A percentile compares a stretch with the other conserved stretches of the same genome.
Conservation (phyloP, 2,113 vertebrate genomes). For the cat (Felis catus) region DNA sequence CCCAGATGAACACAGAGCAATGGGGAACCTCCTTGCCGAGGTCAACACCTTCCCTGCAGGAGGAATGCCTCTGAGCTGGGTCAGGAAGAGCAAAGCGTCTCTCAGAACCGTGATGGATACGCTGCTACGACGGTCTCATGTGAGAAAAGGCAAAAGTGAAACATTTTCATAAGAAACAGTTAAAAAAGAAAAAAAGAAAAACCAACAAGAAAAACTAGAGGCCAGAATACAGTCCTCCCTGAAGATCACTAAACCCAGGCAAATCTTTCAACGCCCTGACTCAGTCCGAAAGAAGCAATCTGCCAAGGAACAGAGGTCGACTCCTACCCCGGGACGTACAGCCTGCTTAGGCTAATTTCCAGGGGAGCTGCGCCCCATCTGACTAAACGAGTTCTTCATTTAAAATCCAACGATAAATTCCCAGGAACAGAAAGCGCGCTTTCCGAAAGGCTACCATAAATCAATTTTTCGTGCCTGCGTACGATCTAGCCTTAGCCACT, state of each 20-base stretch:
- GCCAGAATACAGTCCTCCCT: neutral
- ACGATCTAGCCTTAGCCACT: slow-evolving; percentile 79
- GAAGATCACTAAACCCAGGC: neutral
- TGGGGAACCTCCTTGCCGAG: neutral
- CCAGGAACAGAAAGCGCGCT: slow-evolving; percentile 54
- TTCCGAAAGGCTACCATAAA: slow-evolving; percentile 74
- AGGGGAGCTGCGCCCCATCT: neutral
- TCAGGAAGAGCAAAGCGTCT: neutral
- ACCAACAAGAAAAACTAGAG: neutral
- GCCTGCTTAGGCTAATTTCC: neutral
- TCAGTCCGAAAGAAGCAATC: neutral
- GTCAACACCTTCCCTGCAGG: neutral
- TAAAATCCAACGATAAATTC: slow-evolving; percentile 69
- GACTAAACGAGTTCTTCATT: slow-evolving; percentile 45
- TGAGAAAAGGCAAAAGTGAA: neutral
- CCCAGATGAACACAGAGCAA: neutral
- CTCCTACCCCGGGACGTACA: neutral
- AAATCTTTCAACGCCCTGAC: neutral
- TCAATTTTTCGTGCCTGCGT: slow-evolving; percentile 79
- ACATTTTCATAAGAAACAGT: neutral
- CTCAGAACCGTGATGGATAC: accelerated
- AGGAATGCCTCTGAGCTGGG: neutral
- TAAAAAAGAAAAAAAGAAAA: neutral
- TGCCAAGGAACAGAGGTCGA: neutral
- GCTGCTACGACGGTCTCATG: neutral